Conservation (phyloP, 2,888 invertebrate genomes). For the Megamerina dolium region DNA sequence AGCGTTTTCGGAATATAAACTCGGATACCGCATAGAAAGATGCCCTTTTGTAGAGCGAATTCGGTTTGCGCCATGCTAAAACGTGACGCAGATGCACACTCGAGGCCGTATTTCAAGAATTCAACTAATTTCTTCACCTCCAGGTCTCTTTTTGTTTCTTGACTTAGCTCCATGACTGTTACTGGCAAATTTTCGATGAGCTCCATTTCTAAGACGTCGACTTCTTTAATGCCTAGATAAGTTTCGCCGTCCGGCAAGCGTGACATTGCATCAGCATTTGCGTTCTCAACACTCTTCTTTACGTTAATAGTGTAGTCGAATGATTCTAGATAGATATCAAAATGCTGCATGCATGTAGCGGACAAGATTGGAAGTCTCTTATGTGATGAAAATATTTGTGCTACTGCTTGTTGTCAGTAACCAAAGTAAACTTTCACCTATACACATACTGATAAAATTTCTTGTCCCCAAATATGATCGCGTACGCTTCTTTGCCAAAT, state of each 20-base stretch:
- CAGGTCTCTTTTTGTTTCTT: constrained; percentile 2
- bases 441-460: too few relatives aligned
- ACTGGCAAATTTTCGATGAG: constrained; percentile 14
- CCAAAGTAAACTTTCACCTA: constrained; percentile 28
- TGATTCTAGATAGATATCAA: constrained; percentile 20
- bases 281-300: constrained; percentile 15
- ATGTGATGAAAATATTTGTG: constrained; percentile 18
- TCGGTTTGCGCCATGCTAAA: constrained; percentile 14
- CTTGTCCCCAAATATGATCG: constrained; percentile 38
- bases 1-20: not conserved
- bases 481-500: constrained; percentile 30
- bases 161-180: constrained; percentile 8
- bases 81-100: constrained; percentile 3
- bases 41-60: constrained; percentile 9
- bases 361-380: not conserved
- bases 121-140: constrained; percentile 2
- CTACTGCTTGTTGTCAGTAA: constrained; percentile 27
- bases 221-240: constrained; percentile 17
- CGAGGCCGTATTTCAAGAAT: constrained; percentile 2
- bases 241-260: constrained; percentile 4
- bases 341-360: constrained; percentile 20
- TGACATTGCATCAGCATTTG: constrained; percentile 21
- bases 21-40: constrained; percentile 18
- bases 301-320: constrained; percentile 21
- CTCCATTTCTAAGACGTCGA: constrained; percentile 6